Percentiles rank a stretch among this genome's conserved stretches.
Conservation (phyloP, 2,888 invertebrate genomes). For the Tipula unca region DNA sequence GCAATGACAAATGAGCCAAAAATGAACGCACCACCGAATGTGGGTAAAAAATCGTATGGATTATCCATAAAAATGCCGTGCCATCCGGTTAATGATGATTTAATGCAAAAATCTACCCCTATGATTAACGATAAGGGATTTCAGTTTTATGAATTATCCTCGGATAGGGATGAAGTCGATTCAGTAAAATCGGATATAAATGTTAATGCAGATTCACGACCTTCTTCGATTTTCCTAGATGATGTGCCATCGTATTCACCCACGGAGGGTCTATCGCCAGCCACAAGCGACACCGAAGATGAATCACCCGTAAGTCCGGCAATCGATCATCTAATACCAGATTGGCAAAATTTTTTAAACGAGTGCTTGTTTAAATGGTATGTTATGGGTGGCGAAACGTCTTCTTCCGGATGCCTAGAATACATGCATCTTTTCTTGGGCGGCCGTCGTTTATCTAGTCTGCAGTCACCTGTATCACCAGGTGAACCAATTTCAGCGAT, state of each 20-base stretch:
- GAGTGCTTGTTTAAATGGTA: neutral
- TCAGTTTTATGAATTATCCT: neutral
- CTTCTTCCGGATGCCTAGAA: neutral
- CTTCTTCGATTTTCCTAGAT: neutral
- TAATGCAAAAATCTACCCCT: neutral
- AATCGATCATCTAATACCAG: neutral
- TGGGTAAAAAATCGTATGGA: neutral
- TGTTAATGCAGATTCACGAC: neutral
- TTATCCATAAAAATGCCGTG: neutral
- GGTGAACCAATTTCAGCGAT: neutral
- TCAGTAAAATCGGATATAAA: neutral
- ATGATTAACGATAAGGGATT: neutral
- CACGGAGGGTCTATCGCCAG: neutral
- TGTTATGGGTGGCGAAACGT: neutral
- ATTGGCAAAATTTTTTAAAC: neutral
- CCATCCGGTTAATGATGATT: neutral
- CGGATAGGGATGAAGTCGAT: neutral
- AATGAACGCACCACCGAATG: neutral
- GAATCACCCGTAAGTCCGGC: constrained; percentile 29
- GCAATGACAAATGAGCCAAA: neutral
- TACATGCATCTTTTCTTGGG: neutral
- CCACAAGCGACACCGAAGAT: constrained; percentile 31
- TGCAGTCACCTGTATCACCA: neutral
- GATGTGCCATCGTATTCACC: neutral
- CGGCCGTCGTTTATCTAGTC: neutral